Percentiles rank a stretch among this genome's conserved stretches.
These are phyloP conservation scores for Channallabes apus DNA, from an alignment of 2,797 vertebrate genomes.

Conservation along the genomic window DNA sequence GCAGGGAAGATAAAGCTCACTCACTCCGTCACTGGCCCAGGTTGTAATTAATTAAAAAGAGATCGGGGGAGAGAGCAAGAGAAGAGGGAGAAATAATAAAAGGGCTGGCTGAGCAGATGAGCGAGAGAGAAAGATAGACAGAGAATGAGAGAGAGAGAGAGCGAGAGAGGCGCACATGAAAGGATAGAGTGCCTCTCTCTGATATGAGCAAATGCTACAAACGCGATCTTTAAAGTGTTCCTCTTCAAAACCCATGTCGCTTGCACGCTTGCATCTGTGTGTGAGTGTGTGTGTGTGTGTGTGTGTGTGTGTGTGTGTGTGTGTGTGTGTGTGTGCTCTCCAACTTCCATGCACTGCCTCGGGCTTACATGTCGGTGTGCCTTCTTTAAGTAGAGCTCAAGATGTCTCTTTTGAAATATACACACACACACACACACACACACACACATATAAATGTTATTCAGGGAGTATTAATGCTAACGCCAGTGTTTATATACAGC, in stretches of 20 bases:
- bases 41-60: slow-evolving; percentile 97
- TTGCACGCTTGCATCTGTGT: slow-evolving; percentile 42
- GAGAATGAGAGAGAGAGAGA: slow-evolving; percentile 43
- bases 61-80: slow-evolving; percentile 61
- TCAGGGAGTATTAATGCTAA: slow-evolving; percentile 41
- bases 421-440: slow-evolving; percentile 28
- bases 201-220: slow-evolving; percentile 62
- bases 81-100: slow-evolving; percentile 68
- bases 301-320: slow-evolving; percentile 35
- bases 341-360: slow-evolving; percentile 56
- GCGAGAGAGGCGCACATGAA: slow-evolving; percentile 53
- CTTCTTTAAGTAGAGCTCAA: slow-evolving; percentile 54
- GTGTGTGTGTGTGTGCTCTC: slow-evolving; percentile 41
- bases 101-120: slow-evolving; percentile 77
- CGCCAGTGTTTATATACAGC: slow-evolving; percentile 35
- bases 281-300: slow-evolving; percentile 42
- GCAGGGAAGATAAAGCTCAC: slow-evolving; percentile 89
- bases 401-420: slow-evolving; percentile 56
- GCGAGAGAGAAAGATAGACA: slow-evolving; percentile 45
- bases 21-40: slow-evolving; percentile 80
- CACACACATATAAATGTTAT: slow-evolving; percentile 27
- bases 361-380: slow-evolving; percentile 55
- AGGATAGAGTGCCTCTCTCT: slow-evolving; percentile 56
- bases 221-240: slow-evolving; percentile 59
- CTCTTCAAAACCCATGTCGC: slow-evolving; percentile 57